These are phyloP conservation scores for Aphrocallistes beatrix DNA, from an alignment of 37 sponge, comb jelly and placozoan genomes.

Conservation along the genomic window DNA sequence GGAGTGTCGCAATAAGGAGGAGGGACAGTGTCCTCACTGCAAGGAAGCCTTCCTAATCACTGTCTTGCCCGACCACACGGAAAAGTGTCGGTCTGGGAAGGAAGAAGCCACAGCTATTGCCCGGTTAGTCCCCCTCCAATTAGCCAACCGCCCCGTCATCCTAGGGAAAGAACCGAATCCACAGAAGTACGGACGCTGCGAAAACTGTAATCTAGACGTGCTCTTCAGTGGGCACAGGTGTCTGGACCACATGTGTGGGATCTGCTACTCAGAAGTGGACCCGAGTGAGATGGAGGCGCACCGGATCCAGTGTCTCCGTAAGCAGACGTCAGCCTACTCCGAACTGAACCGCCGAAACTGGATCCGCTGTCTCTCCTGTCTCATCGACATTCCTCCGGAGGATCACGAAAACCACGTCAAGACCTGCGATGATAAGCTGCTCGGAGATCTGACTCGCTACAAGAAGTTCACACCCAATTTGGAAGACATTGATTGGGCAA, in stretches of 20 bases:
- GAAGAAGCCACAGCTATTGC: background rate
- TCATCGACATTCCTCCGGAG: background rate
- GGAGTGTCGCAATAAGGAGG: constrained; percentile 16
- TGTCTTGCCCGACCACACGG: background rate
- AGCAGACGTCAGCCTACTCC: background rate
- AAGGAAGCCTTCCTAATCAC: background rate
- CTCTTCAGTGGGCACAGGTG: background rate
- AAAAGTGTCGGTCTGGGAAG: background rate
- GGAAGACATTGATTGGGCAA: constrained; percentile 35
- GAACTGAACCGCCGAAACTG: background rate
- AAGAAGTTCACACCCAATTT: constrained; percentile 18
- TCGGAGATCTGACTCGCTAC: background rate
- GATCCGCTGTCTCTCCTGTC: background rate
- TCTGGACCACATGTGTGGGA: background rate
- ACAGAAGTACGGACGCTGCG: background rate
- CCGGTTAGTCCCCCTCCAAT: background rate
- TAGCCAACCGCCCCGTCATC: background rate
- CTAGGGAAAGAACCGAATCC: background rate
- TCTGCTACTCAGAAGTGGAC: background rate
- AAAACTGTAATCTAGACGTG: background rate
- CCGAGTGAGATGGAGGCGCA: background rate
- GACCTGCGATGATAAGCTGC: background rate
- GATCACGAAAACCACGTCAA: background rate
- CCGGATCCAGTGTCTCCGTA: background rate
- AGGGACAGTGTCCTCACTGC: background rate